Conservation (phyloP, 2,797 vertebrate genomes). For the Oreochromis mossambicus region DNA sequence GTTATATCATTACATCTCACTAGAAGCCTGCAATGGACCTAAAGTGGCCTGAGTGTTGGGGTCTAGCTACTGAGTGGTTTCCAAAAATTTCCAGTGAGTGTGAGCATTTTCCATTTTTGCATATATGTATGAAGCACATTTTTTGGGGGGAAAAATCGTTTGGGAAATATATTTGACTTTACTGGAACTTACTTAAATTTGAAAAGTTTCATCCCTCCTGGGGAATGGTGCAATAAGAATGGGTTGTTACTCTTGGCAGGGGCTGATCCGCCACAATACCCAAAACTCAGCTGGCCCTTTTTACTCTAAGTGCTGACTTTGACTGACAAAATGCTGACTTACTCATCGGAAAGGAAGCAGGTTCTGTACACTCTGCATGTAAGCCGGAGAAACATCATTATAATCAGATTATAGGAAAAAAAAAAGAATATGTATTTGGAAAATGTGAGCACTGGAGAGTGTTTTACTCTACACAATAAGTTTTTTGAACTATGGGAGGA, state of each 20-base stretch:
- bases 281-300: constrained; percentile 20
- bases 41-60: not conserved
- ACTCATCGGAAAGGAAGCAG: not conserved
- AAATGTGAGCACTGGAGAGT: not conserved
- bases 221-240: constrained; percentile 2
- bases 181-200: constrained; percentile 17
- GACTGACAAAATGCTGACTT: not conserved
- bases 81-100: not conserved
- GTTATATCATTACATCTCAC: constrained; percentile 22
- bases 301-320: not conserved
- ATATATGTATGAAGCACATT: not conserved
- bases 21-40: not conserved
- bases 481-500: not conserved
- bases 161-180: not conserved
- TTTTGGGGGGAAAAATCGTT: not conserved
- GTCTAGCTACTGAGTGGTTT: constrained; percentile 4
- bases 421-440: not conserved
- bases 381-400: not conserved
- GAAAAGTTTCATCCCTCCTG: not conserved
- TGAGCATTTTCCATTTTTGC: not conserved
- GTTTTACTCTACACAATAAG: not conserved
- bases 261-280: not conserved
- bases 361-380: not conserved
- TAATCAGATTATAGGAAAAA: not conserved
- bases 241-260: constrained; percentile 13